phyloP scores from a whole-genome alignment of 2,797 vertebrate species.

The Anguilla obscura region DNA sequence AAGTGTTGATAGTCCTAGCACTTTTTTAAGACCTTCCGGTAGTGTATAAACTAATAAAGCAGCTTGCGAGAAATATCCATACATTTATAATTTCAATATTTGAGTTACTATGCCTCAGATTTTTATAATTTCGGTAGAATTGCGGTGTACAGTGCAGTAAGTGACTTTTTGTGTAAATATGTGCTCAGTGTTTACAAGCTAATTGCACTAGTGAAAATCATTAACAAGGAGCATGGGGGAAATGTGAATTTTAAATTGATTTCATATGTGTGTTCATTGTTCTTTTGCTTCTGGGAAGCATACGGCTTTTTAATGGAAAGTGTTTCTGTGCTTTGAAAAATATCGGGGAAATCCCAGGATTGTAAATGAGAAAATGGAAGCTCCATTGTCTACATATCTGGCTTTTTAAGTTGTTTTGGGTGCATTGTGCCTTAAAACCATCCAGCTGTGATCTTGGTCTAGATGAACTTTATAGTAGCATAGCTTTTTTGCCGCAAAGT shows the following conservation, averaged over 20 bases:
- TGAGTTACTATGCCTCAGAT: background rate
- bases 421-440: constrained; percentile 39
- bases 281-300: constrained; percentile 20
- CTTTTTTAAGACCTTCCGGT: background rate
- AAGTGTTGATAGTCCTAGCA: background rate
- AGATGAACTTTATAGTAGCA: constrained; percentile 10
- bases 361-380: background rate
- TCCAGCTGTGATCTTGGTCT: constrained; percentile 12
- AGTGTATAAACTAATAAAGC: background rate
- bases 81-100: background rate
- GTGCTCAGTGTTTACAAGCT: constrained; percentile 21
- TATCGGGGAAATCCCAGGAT: background rate
- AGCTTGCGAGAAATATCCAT: background rate
- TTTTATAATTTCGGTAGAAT: background rate
- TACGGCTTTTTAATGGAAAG: constrained; percentile 2
- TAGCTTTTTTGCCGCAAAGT: background rate
- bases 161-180: background rate
- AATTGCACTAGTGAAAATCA: constrained; percentile 36
- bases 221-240: constrained; percentile 4
- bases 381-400: background rate
- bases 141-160: background rate
- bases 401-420: constrained; percentile 17
- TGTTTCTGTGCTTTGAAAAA: background rate
- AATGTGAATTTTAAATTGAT: constrained; percentile 27
- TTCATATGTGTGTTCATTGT: constrained; percentile 15